Evolutionary conservation across 2,113 vertebrate genomes (phyloP).

Genomic region (Hemiprocne comata): DNA sequence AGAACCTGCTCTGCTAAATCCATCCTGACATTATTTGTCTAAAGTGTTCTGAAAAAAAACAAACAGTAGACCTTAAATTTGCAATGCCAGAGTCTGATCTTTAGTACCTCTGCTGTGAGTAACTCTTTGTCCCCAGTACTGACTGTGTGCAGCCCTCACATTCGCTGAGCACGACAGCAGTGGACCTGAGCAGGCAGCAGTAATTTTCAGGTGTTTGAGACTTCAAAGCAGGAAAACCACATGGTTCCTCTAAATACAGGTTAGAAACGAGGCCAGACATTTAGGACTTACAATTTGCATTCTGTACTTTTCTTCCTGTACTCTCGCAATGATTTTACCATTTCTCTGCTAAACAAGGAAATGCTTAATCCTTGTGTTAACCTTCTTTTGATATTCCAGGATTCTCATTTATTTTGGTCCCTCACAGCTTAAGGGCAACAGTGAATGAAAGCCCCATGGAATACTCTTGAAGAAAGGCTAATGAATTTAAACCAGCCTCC

Average conservation of each 20-base stretch:
- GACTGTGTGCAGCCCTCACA: not conserved
- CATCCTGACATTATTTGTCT: not conserved
- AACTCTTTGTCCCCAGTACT: not conserved
- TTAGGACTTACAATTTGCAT: not conserved
- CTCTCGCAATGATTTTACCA: not conserved
- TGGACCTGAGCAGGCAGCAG: not conserved
- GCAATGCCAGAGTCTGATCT: not conserved
- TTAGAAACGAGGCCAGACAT: not conserved
- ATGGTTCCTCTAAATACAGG: not conserved
- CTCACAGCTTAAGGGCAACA: not conserved
- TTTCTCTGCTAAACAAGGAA: not conserved
- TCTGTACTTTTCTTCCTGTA: not conserved
- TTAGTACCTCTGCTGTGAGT: not conserved
- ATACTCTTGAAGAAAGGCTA: not conserved
- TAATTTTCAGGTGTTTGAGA: not conserved
- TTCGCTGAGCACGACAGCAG: not conserved
- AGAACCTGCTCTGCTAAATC: not conserved
- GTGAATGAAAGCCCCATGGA: not conserved
- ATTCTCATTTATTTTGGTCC: not conserved
- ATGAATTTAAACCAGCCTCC: not conserved
- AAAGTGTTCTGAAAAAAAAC: not conserved
- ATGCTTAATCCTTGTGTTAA: not conserved
- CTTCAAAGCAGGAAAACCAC: not conserved
- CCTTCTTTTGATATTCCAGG: not conserved
- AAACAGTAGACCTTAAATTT: not conserved